phyloP scores from a whole-genome alignment of 2,797 vertebrate species.

The Malacoraja senta region DNA sequence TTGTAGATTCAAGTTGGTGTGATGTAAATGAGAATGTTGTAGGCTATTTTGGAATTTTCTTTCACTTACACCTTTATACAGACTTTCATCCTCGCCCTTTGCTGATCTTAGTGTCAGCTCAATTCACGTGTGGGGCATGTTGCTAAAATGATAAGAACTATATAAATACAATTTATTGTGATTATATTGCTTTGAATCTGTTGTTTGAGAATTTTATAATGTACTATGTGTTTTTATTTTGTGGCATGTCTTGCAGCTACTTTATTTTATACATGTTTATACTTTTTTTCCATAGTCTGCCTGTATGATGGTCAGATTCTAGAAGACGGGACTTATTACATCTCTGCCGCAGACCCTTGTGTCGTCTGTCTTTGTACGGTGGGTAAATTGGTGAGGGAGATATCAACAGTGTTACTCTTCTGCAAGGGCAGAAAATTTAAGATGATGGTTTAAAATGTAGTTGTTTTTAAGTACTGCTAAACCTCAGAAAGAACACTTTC shows the following conservation, averaged over 20 bases:
- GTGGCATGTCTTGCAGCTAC: no score
- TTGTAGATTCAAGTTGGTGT: no score
- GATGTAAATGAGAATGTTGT: no score
- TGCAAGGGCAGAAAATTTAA: neutral
- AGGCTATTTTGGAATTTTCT: no score
- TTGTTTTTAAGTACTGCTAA: neutral
- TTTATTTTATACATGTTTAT: neutral
- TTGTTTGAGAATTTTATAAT: neutral
- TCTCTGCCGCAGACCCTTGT: constrained; percentile 42
- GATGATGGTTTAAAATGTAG: neutral
- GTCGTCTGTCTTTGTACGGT: constrained; percentile 42
- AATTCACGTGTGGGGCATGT: neutral
- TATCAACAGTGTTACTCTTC: neutral
- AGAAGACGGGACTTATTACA: constrained; percentile 43
- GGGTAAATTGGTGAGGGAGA: neutral
- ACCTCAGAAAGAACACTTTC: neutral
- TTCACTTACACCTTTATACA: neutral
- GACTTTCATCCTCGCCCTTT: neutral
- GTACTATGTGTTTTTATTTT: neutral
- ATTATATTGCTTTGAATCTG: no score
- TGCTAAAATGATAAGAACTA: neutral
- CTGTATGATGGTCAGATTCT: constrained; percentile 42
- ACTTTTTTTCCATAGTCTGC: constrained; percentile 39
- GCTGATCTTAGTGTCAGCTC: neutral
- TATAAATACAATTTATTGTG: no score